Conservation (phyloP, 2,113 vertebrate genomes). For the Phyllostomus discolor region DNA sequence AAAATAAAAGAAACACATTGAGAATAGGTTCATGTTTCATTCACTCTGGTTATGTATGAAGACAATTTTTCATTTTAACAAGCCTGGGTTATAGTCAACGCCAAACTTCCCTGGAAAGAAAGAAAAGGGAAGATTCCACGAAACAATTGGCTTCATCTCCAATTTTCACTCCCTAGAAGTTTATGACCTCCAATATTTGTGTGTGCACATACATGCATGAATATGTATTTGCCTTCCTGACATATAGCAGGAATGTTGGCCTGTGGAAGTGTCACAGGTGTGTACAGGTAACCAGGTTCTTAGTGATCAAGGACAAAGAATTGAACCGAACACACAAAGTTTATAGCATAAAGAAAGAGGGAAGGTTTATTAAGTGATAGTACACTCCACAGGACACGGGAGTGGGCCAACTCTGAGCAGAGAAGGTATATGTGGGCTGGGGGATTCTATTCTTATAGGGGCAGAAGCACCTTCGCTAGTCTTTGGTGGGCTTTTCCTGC, state of each 20-base stretch:
- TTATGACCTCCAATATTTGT: constrained; percentile 63
- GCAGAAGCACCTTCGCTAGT: no score
- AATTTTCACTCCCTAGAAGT: background rate
- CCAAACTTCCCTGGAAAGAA: constrained; percentile 58
- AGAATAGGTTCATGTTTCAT: constrained; percentile 75
- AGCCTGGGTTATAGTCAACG: constrained; percentile 75
- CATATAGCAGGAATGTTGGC: background rate
- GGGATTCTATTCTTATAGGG: no score
- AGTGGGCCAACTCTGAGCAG: no score
- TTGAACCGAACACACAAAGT: no score
- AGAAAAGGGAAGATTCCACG: constrained; percentile 57
- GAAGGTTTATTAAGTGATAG: no score
- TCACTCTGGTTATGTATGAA: constrained; percentile 77
- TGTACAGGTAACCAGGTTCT: no score
- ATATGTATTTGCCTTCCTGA: background rate
- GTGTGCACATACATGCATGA: background rate
- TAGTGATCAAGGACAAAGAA: no score
- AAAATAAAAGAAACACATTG: constrained; percentile 73
- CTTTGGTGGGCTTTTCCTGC: no score
- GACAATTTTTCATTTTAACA: constrained; percentile 79
- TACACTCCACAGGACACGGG: no score
- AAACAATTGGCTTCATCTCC: constrained; percentile 60
- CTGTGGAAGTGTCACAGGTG: no score
- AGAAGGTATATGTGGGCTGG: no score
- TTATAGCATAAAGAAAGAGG: no score